These are phyloP conservation scores for Anthoscopus minutus DNA, from an alignment of 2,113 vertebrate species.

Conservation along the genomic window DNA sequence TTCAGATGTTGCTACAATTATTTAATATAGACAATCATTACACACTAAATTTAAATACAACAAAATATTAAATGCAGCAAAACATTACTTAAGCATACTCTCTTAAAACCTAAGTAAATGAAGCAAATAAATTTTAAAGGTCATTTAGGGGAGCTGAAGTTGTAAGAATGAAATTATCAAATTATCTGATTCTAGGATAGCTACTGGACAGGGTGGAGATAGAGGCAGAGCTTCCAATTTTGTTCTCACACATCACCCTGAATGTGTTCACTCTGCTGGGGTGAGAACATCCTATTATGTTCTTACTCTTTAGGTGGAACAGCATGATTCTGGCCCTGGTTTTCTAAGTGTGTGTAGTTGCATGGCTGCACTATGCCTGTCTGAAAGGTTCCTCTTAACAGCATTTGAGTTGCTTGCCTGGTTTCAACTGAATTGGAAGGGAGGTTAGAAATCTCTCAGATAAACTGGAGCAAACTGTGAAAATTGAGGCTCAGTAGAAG, in stretches of 20 bases:
- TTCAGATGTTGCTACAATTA: slow-evolving; percentile 13
- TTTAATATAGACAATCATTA: background rate
- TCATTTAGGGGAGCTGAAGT: background rate
- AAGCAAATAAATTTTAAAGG: slow-evolving; percentile 8
- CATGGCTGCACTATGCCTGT: background rate
- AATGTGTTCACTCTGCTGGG: background rate
- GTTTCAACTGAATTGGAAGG: background rate
- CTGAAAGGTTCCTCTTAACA: background rate
- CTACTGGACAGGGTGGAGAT: background rate
- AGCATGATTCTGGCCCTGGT: background rate
- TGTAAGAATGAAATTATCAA: background rate
- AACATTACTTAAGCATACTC: slow-evolving; percentile 13
- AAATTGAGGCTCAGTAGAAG: background rate
- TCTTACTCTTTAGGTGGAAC: background rate
- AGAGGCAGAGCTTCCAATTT: background rate
- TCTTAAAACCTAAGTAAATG: slow-evolving; percentile 20
- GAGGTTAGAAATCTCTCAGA: background rate
- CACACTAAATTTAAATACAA: slow-evolving; percentile 1
- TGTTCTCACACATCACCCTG: background rate
- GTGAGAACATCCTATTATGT: background rate
- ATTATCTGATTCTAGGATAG: background rate
- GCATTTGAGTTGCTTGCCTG: background rate
- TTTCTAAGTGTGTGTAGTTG: background rate
- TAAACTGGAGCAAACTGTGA: background rate
- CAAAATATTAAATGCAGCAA: background rate